Base-by-base conservation (phyloP, 2,888 invertebrate species). In the Nineta flava region DNA sequence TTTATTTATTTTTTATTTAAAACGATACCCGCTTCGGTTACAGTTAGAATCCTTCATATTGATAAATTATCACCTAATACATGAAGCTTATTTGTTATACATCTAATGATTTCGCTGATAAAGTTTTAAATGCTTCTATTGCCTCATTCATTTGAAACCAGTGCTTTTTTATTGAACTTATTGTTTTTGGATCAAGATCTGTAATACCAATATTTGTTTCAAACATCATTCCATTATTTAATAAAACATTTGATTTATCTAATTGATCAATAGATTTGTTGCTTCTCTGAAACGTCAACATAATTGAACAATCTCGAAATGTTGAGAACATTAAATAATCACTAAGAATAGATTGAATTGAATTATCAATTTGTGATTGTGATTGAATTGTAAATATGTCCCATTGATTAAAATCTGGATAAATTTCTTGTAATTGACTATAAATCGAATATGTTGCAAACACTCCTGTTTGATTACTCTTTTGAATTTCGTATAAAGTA, bases 231-330 rank as follows among this genome's bases (percentile, higher is more conserved):
- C 43, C 43, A 12, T 16, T 17, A 38, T 38, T 38, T 26, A 26
- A 26, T 26, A 26, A 26, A 6, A 26, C 7, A 9, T 15, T n/a
- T 19, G 19, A 43, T 19, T 15, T 2, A 17, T 13, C 43, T 17
- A 4, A 5, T 10, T 10, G 7, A 12, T 21, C 26, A 2, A 4
- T 44, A 10, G 5, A 21, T 15, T 10, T n/a, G 13, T 13, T n/a
- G n/a, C n/a, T n/a, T 6, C 9, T n/a, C 7, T 13, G 41, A 43
- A 17, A 38, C n/a, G 38, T 44, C 12, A 44, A 21, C 44, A 44
- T 44, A 13, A 44, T 26, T n/a, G 44, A 44, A 31, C 44, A 44
- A 44, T 44, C 44, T 19, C 44, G 3, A 21, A 44, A n/a, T n/a
- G 44, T 21, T 21, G 44, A 9, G 26, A 44, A 44, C 17, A 44